Conservation (phyloP, 2,113 vertebrate genomes). For the Macrotis lagotis region DNA sequence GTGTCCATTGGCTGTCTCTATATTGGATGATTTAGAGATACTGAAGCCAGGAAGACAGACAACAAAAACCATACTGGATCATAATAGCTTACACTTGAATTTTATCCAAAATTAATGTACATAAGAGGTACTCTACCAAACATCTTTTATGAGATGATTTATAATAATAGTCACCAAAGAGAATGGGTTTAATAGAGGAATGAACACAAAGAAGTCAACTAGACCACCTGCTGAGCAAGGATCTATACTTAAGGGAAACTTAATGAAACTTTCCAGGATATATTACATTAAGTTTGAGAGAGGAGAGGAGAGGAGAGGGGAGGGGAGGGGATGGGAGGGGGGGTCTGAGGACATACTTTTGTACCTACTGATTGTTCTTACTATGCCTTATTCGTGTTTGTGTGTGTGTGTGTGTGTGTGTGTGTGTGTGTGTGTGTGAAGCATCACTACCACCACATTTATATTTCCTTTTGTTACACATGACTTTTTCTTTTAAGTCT, state of each 20-base stretch:
- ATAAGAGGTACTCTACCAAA: neutral
- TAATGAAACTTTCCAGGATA: too few species aligned
- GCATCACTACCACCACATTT: too few species aligned
- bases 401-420: too few species aligned
- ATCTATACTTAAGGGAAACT: too few species aligned
- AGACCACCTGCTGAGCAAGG: neutral
- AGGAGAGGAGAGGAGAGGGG: too few species aligned
- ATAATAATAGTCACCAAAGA: neutral
- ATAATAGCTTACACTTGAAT: neutral
- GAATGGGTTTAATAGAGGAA: neutral
- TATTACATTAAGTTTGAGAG: too few species aligned
- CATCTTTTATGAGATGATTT: neutral
- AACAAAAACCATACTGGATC: neutral
- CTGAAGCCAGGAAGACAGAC: neutral
- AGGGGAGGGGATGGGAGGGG: too few species aligned
- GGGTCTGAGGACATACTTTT: neutral
- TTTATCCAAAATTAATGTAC: neutral
- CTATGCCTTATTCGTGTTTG: neutral
- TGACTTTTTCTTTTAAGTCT: too few species aligned
- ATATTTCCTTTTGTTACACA: too few species aligned
- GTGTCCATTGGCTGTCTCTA: neutral
- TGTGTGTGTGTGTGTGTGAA: too few species aligned
- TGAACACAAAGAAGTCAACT: neutral
- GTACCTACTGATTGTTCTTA: neutral
- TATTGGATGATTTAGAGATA: neutral